Evolutionary conservation across 2,113 vertebrate genomes (phyloP), one percentile per base, ranked within the genome.

Genomic region (Psittacus erithacus): DNA sequence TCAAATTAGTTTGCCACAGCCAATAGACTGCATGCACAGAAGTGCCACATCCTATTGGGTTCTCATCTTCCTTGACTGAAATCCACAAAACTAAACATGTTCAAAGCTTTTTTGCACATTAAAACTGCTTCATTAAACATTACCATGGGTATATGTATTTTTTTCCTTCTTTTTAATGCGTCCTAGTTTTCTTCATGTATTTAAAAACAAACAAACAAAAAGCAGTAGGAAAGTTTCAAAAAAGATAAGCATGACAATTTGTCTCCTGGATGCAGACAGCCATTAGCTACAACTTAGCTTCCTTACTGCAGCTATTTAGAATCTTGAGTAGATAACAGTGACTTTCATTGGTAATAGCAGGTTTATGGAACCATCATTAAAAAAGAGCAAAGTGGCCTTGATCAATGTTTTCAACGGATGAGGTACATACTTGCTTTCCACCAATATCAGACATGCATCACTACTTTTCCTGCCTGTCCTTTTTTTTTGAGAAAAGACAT

Each of bases 311-410:
- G 73, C 80, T 75, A 84, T 96, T 96, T 96, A 92, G 94, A 95
- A 95, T 69, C 46, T 89, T 6, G 0, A 64, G 92, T 9, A 96
- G 94, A 87, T 95, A 96, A 92, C 83, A 91, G 73, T 79, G 93
- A 91, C 83, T 97, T 95, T 96, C 95, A 92, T 84, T 92, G 92
- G 88, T 96, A 93, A 80, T 92, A 92, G 91, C 91, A 97, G 96
- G 95, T 96, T 96, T 95, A 97, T 93, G 94, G 88, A 74, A 69
- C 81, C 91, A 71, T 92, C 94, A 82, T 89, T 93, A 92, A 86
- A 97, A 90, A 91, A 81, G 73, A 95, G 62, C 19, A 5, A 92
- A 96, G 83, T 91, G 92, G 92, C 86, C 89, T 96, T 96, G 94
- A 95, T 95, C 94, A 95, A 86, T 93, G 80, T 89, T 95, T 95